Base-by-base conservation (phyloP, 1,140 invertebrate species). In the Atta cephalotes region DNA sequence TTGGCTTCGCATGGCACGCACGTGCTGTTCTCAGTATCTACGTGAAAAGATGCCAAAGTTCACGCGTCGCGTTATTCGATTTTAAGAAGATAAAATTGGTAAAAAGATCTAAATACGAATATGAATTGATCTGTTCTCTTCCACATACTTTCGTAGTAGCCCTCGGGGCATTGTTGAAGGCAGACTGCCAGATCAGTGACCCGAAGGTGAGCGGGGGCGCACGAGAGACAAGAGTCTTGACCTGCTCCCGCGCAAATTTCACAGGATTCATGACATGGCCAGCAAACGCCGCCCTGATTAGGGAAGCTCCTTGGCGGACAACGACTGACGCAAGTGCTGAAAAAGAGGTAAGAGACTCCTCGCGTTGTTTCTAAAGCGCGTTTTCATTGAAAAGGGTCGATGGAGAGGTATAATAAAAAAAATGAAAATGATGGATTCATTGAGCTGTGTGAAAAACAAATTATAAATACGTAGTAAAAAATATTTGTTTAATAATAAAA, bases 221-320 rank as follows among this genome's bases (percentile, higher is more conserved):
- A 98, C 10, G 97, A 97, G 3, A 98, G 95, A 92, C 98, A 98
- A 60, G 97, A 97, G 91, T 98, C 97, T 90, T 97, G 97, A n/a
- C 97, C 97, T 7, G 97, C 96, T 1, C 97, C 98, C 12, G 97
- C 97, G 91, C 98, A 98, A 28, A 97, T 98, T 92, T 97, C 97
- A 90, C 98, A 98, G 16, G 97, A 97, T 90, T 98, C 97, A 92
- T 98, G 97, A 90, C 98, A 98, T 0, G 97, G 97, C 96, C 97
- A 97, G 91, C 98, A 98, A 9, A 97, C 96, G 3, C 97, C 97
- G 53, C 97, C 97, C 91, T 97, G 96, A 92, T 97, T 97, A 0
- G 97, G 96, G 88, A 97, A 98, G 92, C 97, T 98, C 87, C 97
- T 95, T 25, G 97, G 97, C 0, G 98, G 98, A 91, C 98, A 98